Evolutionary conservation across 2,797 vertebrate genomes (phyloP).

Genomic region (Columba guinea): DNA sequence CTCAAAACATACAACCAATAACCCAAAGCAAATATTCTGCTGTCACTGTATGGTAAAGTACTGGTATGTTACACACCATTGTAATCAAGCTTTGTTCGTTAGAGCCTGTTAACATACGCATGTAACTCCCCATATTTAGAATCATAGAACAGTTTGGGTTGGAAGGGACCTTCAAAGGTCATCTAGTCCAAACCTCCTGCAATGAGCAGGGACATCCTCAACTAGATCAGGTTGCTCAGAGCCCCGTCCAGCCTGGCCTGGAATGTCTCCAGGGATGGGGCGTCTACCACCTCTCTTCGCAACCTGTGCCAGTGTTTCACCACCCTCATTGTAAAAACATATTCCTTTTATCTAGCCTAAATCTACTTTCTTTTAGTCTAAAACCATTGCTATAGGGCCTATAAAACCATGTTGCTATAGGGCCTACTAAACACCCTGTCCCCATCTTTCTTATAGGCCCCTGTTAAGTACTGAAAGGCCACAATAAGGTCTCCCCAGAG

Average conservation of each 20-base stretch:
- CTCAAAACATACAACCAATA: background rate
- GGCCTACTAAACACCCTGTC: too few species aligned
- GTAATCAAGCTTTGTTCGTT: background rate
- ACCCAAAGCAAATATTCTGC: background rate
- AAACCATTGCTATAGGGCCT: too few species aligned
- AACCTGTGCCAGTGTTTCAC: too few species aligned
- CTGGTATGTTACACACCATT: accelerated
- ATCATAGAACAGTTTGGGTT: background rate
- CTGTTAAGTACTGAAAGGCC: too few species aligned
- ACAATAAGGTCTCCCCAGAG: background rate
- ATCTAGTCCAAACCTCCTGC: background rate
- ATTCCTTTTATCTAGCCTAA: too few species aligned
- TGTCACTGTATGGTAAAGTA: background rate
- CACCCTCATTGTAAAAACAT: too few species aligned
- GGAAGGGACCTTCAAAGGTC: background rate
- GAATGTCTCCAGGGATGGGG: too few species aligned
- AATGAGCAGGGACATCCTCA: background rate
- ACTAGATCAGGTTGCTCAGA: background rate
- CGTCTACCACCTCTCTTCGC: too few species aligned
- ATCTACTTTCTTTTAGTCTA: too few species aligned
- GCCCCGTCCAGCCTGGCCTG: too few species aligned
- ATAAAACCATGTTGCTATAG: too few species aligned
- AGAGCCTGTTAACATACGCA: accelerated
- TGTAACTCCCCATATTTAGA: accelerated
- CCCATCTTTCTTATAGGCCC: too few species aligned